Evolutionary conservation across 2,113 vertebrate species (phyloP).

Genomic region (Ovis canadensis): DNA sequence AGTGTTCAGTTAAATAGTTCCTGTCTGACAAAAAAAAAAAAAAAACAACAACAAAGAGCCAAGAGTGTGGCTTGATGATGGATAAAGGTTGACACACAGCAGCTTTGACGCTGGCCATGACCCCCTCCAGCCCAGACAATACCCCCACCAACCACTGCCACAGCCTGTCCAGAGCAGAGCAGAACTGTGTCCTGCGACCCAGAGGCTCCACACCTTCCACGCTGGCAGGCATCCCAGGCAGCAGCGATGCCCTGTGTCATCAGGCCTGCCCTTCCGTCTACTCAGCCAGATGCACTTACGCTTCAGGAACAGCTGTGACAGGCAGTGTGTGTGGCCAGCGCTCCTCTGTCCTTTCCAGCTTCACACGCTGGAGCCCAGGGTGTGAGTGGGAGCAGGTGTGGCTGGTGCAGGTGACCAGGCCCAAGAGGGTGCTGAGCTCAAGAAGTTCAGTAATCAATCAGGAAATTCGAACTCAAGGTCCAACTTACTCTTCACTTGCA

Average conservation of each 20-base stretch:
- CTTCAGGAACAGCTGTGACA: background rate
- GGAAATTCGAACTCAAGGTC: background rate
- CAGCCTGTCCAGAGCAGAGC: no score
- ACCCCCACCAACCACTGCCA: background rate
- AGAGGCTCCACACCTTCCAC: background rate
- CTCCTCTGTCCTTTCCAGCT: background rate
- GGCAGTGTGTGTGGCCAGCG: accelerated
- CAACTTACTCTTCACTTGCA: background rate
- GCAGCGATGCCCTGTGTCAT: background rate
- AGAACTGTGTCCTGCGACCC: background rate
- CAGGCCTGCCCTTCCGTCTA: background rate
- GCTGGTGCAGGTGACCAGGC: accelerated
- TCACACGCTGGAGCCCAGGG: background rate
- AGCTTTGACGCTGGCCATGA: accelerated
- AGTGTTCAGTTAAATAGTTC: background rate
- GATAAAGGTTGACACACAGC: background rate
- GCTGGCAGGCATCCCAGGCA: background rate
- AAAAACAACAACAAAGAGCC: background rate
- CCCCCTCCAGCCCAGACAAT: background rate
- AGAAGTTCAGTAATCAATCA: background rate
- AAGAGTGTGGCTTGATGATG: background rate
- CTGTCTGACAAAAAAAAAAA: background rate
- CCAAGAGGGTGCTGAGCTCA: background rate
- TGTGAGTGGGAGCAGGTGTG: background rate
- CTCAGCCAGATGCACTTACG: no score